Evolutionary conservation across 1,140 invertebrate genomes (phyloP), one percentile per base, ranked within the genome.

Genomic region (Drosophila ohnishii): DNA sequence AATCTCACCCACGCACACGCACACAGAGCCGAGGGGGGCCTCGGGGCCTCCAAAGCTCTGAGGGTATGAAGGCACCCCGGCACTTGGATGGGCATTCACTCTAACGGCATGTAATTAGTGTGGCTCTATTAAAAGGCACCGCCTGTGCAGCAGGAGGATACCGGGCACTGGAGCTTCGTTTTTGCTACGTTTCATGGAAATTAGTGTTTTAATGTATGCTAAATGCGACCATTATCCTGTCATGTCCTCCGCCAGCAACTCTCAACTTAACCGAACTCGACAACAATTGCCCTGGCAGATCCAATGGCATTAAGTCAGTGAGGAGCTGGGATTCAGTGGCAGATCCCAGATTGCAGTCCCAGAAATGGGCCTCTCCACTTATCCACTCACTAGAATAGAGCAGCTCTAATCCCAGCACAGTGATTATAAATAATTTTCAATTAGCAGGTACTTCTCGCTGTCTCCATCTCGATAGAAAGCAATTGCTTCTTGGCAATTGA

Each of bases 151-250:
- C 66, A 48, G 56, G 32, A 60, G 63, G 30, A 59, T 40, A 14
- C 13, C 14, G 57, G 25, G 30, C 34, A 22, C 9, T 30, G 16
- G 37, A 10, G 62, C 56, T 74, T 58, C 65, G 61, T 64, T 86
- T 81, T 72, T 88, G 84, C 76, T 82, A 73, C 80, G 65, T 84
- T 88, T 84, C 76, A 84, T 76, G 67, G 80, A 88, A 88, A 88
- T 88, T 88, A 88, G 84, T 88, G 77, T 88, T 88, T 88, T 88
- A 88, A 88, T 88, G 84, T 88, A 88, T 88, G 84, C 84, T 88
- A 88, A 88, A 79, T 76, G 77, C 71, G 80, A 45, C 70, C 84
- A 88, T 88, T 88, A 88, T 88, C 84, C 72, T 62, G 51, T 63
- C 84, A 75, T 80, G 79, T 87, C 82, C 78, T 67, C 37, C 16